phyloP scores from a whole-genome alignment of 2,888 invertebrate genomes.

The Rosalia funebris region DNA sequence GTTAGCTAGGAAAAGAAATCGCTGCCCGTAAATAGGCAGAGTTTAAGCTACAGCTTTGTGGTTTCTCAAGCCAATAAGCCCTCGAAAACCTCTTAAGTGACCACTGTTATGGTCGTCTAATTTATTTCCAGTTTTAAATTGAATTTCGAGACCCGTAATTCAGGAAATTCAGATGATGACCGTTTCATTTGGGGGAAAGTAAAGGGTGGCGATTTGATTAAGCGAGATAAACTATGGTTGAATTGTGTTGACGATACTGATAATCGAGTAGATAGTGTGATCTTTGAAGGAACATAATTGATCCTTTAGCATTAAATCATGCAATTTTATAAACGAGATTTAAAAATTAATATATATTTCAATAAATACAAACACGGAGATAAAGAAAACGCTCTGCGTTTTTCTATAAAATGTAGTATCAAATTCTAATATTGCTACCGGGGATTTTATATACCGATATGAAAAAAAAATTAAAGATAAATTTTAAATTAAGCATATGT shows the following conservation, averaged over 20 bases:
- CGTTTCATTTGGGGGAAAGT: not conserved
- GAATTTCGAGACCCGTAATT: conserved; percentile 40
- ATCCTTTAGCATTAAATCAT: too few species aligned
- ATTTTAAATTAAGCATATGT: too few species aligned
- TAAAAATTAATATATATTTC: too few species aligned
- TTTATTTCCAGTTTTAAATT: conserved; percentile 54
- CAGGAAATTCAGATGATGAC: not conserved
- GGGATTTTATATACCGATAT: too few species aligned
- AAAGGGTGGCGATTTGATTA: not conserved
- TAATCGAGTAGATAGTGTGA: not conserved
- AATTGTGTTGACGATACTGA: not conserved
- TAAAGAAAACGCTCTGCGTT: too few species aligned
- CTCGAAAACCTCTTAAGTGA: conserved; percentile 51
- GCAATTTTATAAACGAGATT: too few species aligned
- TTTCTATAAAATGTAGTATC: too few species aligned
- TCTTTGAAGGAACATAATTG: too few species aligned
- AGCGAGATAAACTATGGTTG: not conserved
- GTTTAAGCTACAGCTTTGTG: conserved; percentile 18
- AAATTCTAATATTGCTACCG: too few species aligned
- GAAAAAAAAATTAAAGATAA: too few species aligned
- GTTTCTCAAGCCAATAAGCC: conserved; percentile 49
- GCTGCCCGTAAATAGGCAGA: conserved; percentile 26
- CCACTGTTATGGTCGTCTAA: conserved; percentile 51
- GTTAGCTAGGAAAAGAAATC: conserved; percentile 18
- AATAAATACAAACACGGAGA: too few species aligned